Percentiles rank a stretch among this genome's conserved stretches.
These are phyloP conservation scores for Spodoptera littoralis DNA, from an alignment of 2,888 invertebrate species.

Conservation along the genomic window DNA sequence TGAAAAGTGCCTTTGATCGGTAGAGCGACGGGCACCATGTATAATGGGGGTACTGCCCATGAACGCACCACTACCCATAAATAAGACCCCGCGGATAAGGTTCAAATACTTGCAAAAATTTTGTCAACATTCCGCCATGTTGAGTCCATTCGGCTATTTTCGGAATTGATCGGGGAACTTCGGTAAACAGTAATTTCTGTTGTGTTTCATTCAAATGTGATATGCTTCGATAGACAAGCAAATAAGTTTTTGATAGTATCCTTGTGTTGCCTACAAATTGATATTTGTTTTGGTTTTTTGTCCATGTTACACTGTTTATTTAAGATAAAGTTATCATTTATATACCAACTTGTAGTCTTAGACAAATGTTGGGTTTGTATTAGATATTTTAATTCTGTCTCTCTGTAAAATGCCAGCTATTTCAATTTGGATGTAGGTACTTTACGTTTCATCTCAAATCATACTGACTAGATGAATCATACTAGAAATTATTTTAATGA, in stretches of 20 bases:
- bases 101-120: conserved; percentile 34
- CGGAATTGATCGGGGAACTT: conserved; percentile 26
- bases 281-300: conserved; percentile 3
- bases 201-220: conserved; percentile 5
- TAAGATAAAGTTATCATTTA: neutral
- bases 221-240: conserved; percentile 14
- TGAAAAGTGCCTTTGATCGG: conserved; percentile 50
- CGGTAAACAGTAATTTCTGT: conserved; percentile 22
- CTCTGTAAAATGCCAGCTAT: too few relatives aligned
- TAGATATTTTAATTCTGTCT: too few relatives aligned
- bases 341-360: too few relatives aligned
- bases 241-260: conserved; percentile 4
- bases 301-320: neutral
- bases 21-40: conserved; percentile 35
- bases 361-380: neutral
- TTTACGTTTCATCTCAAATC: too few relatives aligned
- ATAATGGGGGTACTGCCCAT: conserved; percentile 31
- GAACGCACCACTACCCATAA: conserved; percentile 53
- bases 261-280: neutral
- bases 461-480: too few relatives aligned
- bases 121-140: conserved; percentile 29
- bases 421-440: too few relatives aligned
- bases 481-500: too few relatives aligned
- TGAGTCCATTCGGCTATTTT: conserved; percentile 34
- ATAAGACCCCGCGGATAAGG: conserved; percentile 26